Evolutionary conservation across 1,140 invertebrate species (phyloP), one percentile per base, ranked within the genome.

Genomic region (Nasonia giraulti): DNA sequence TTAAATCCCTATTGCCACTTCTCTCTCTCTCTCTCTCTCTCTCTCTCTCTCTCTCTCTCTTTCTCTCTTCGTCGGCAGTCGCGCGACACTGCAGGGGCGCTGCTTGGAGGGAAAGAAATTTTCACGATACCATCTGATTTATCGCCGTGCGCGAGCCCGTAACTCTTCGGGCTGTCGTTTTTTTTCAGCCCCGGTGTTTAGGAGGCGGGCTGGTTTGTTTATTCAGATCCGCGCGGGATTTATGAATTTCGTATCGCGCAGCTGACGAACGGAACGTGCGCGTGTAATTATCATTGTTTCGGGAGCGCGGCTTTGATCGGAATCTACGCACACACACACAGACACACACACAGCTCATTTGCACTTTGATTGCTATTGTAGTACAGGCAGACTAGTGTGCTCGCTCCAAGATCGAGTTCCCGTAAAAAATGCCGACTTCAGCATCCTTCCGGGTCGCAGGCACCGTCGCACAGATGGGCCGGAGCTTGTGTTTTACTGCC

Each of bases 41-140:
- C 33, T 82, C 44, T 75, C 12, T 27, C 55, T 37, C 33, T 37
- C 33, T 37, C 33, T 37, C 33, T 37, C 33, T 37, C 33, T 37
- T 6, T 37, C 33, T 37, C 33, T 37, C 33, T 37, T 37, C 33
- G 3, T 62, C 55, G 55, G 17, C 6, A n/a, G 55, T n/a, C 55
- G 55, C 55, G 55, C 55, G 55, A 62, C 55, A 62, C 4, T 62
- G 55, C 55, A 62, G 68, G 68, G 76, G 31, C 40, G 40, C 12
- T 27, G 47, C 31, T n/a, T 0, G 66, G 27, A 33, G 77, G 69
- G 31, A 82, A 82, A 82, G 66, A 85, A 79, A 79, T 80, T 82
- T 86, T 55, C 75, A 62, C 85, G 81, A 86, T 86, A 83, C 79
- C 78, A 86, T 86, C 85, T 74, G 68, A 86, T 86, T 85, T 86